Conservation (phyloP, 2,113 vertebrate species). For the Ranitomeya variabilis region DNA sequence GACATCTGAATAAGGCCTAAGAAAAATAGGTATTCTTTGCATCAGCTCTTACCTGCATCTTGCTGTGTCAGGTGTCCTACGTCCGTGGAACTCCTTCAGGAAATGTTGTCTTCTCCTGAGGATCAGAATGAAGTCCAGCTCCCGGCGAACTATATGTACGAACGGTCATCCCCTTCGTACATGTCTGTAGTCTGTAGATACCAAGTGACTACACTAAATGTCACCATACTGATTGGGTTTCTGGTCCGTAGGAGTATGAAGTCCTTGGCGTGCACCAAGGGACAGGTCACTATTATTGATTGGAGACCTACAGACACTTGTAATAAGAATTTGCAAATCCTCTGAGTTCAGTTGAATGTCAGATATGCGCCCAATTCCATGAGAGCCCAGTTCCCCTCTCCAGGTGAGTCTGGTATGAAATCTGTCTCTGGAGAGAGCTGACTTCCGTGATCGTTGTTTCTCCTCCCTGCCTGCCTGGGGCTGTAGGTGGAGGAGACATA, state of each 20-base stretch:
- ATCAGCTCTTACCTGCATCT: conserved; percentile 17
- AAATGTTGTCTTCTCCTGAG: neutral
- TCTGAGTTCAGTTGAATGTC: neutral
- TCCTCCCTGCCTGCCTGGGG: conserved; percentile 35
- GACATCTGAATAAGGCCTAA: too few relatives aligned
- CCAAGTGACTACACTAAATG: neutral
- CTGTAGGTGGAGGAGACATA: conserved; percentile 38
- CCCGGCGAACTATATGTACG: neutral
- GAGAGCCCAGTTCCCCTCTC: neutral
- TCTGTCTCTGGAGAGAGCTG: neutral
- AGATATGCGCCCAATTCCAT: neutral
- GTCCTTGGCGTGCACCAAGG: neutral
- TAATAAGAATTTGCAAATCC: neutral
- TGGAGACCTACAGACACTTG: neutral
- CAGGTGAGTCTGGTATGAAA: neutral
- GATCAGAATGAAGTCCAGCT: neutral
- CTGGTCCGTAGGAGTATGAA: neutral
- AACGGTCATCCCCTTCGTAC: neutral
- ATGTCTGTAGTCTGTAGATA: neutral
- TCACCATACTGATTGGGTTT: neutral
- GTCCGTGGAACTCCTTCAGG: neutral
- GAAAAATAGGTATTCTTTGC: neutral
- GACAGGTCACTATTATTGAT: neutral
- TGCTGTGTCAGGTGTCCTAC: neutral
- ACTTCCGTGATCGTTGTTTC: conserved; percentile 25